These are phyloP conservation scores for Brachystomella parvula DNA, from an alignment of 1,140 invertebrate genomes.

Conservation along the genomic window DNA sequence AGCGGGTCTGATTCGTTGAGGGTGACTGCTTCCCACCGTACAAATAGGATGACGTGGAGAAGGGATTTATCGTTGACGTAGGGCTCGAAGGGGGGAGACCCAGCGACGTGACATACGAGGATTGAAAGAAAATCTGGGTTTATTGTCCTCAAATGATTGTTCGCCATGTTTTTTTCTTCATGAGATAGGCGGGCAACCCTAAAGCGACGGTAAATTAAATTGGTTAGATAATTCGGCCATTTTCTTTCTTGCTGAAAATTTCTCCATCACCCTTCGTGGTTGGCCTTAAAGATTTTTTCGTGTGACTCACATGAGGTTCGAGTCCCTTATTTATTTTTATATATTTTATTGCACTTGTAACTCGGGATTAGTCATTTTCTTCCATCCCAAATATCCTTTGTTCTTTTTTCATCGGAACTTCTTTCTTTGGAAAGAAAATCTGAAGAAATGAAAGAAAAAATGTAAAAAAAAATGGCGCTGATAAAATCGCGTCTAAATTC, in stretches of 20 bases:
- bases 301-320: too few relatives aligned
- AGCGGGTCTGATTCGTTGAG: background rate
- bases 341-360: too few relatives aligned
- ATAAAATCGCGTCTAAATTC: too few relatives aligned
- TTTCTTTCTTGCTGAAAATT: background rate
- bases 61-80: background rate
- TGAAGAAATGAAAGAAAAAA: too few relatives aligned
- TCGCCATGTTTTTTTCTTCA: background rate
- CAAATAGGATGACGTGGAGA: background rate
- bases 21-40: conserved; percentile 1
- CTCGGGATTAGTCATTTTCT: too few relatives aligned
- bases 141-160: background rate
- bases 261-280: background rate
- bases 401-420: too few relatives aligned
- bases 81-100: background rate
- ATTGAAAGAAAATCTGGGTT: background rate
- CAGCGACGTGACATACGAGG: background rate
- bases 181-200: background rate
- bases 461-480: too few relatives aligned
- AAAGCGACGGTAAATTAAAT: conserved; percentile 1
- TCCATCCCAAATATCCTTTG: too few relatives aligned
- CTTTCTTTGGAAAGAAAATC: too few relatives aligned
- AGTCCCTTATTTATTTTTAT: too few relatives aligned
- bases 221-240: background rate
- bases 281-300: background rate